Percentiles rank a stretch among this genome's conserved stretches.
These are phyloP conservation scores for Galbula dea DNA, from an alignment of 2,113 vertebrate species.

Conservation along the genomic window DNA sequence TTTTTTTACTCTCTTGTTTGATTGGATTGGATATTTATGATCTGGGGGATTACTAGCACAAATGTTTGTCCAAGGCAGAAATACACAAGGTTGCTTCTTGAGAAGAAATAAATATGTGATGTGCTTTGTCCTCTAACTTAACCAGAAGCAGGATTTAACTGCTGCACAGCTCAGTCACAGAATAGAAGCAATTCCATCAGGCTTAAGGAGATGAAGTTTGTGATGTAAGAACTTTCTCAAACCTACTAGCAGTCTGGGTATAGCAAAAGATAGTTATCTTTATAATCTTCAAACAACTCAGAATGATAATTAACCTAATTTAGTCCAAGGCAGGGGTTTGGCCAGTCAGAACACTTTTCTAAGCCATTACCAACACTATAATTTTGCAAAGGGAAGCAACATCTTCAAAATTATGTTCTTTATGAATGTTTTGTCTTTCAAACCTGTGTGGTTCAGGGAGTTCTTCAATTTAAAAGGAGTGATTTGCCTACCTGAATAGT, in stretches of 20 bases:
- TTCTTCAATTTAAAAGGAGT: background rate
- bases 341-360: conserved; percentile 17
- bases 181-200: background rate
- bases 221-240: conserved; percentile 39
- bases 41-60: background rate
- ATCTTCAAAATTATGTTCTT: background rate
- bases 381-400: conserved; percentile 9
- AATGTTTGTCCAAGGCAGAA: background rate
- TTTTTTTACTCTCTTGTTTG: background rate
- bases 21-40: background rate
- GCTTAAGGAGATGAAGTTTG: background rate
- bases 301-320: conserved; percentile 15
- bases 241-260: background rate
- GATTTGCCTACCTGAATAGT: conserved; percentile 12
- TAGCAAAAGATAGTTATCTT: conserved; percentile 24
- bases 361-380: background rate
- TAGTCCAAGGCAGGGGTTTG: background rate
- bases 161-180: background rate
- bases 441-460: background rate
- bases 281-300: background rate
- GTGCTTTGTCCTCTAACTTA: background rate
- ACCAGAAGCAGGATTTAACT: background rate
- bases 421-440: conserved; percentile 44
- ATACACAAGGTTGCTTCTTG: background rate
- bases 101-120: background rate